phyloP scores from a whole-genome alignment of 2,113 vertebrate genomes.

The Dolichotis patagonum region DNA sequence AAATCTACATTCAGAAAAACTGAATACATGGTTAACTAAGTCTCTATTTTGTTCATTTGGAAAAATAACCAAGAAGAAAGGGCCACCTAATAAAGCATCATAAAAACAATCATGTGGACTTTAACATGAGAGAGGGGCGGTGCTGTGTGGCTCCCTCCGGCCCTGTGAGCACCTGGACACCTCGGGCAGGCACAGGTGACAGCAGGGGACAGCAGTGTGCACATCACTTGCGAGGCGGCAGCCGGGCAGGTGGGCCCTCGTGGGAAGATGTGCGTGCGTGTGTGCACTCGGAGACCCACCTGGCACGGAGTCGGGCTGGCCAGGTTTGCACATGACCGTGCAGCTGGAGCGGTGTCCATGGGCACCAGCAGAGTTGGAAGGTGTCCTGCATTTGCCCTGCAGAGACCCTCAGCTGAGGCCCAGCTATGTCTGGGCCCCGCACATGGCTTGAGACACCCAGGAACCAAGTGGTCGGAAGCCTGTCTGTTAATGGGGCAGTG shows the following conservation, averaged over 20 bases:
- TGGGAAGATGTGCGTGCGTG: background rate
- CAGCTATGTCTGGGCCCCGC: background rate
- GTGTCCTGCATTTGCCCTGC: fast-evolving
- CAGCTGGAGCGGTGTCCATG: background rate
- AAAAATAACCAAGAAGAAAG: background rate
- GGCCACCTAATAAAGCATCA: background rate
- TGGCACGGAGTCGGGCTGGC: background rate
- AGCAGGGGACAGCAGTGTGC: no score
- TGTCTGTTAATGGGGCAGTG: background rate
- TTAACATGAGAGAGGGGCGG: background rate
- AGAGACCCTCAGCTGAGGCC: background rate
- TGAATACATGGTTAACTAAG: background rate
- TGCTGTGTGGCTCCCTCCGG: background rate
- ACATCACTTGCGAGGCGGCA: background rate
- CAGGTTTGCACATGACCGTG: background rate
- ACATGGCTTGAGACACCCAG: background rate
- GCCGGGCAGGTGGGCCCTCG: no score
- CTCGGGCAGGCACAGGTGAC: background rate
- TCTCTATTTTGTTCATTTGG: background rate
- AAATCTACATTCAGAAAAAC: background rate
- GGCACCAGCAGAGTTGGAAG: background rate
- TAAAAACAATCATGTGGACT: background rate
- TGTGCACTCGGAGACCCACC: background rate
- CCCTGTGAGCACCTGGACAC: background rate
- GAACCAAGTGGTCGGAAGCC: background rate